Evolutionary conservation across 2,888 invertebrate genomes (phyloP).

Genomic region (Petrolisthes manimaculis): DNA sequence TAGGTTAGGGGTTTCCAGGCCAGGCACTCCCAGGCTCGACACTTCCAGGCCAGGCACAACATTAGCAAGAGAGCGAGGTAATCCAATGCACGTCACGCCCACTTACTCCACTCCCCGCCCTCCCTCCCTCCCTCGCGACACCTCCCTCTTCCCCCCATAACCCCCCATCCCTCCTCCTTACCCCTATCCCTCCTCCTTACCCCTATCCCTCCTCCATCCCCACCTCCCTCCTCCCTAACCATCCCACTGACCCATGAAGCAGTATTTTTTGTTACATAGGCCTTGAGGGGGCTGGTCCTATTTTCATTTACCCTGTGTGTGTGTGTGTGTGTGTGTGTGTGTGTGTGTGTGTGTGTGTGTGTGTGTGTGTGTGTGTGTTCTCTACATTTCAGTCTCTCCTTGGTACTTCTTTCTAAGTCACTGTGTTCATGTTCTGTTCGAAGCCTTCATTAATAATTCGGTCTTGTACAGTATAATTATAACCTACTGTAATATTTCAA

Average conservation of each 20-base stretch:
- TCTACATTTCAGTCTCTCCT: not conserved
- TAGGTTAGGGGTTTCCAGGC: not conserved
- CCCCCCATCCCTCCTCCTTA: not conserved
- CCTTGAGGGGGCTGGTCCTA: not conserved
- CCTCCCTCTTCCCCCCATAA: not conserved
- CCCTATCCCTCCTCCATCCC: not conserved
- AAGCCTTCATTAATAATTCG: not conserved
- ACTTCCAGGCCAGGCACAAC: not conserved
- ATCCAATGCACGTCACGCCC: not conserved
- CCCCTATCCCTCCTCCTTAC: not conserved
- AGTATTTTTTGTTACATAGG: no score
- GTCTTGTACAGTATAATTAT: no score
- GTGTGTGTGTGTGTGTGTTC: not conserved
- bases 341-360: not conserved
- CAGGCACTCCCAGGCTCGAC: not conserved
- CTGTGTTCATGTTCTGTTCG: not conserved
- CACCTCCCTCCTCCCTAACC: not conserved
- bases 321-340: not conserved
- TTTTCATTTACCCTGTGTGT: not conserved
- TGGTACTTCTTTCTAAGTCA: not conserved
- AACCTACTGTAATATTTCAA: no score
- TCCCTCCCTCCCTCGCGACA: not conserved
- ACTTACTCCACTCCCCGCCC: not conserved
- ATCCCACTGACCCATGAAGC: not conserved
- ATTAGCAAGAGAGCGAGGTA: not conserved